Evolutionary conservation across 2,888 invertebrate species (phyloP).

Genomic region (Drosophila mimetica): DNA sequence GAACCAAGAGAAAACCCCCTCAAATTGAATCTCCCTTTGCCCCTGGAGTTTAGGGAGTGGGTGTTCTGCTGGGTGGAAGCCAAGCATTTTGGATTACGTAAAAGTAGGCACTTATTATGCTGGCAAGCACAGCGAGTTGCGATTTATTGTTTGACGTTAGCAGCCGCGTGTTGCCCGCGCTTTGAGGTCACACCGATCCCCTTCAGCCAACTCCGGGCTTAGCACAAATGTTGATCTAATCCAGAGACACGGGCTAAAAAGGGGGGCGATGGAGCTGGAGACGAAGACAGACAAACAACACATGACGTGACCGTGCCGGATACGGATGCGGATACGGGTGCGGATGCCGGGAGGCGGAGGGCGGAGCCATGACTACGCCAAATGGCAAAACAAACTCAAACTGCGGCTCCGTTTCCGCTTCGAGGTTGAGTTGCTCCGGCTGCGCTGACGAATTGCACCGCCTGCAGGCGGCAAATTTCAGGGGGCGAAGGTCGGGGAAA

Average conservation of each 20-base stretch:
- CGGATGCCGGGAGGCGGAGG: slow-evolving; percentile 29
- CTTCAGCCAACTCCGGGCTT: slow-evolving; percentile 23
- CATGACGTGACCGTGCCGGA: slow-evolving; percentile 44
- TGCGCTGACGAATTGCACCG: slow-evolving; percentile 56
- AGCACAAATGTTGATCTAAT: slow-evolving; percentile 78
- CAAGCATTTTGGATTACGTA: slow-evolving; percentile 69
- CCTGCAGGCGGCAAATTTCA: slow-evolving; percentile 26
- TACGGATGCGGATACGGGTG: slow-evolving; percentile 7
- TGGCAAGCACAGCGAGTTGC: slow-evolving; percentile 77
- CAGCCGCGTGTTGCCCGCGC: slow-evolving; percentile 50
- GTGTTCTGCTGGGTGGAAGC: slow-evolving; percentile 30
- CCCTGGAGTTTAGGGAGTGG: slow-evolving; percentile 16
- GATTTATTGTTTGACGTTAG: slow-evolving; percentile 80
- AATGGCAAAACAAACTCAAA: slow-evolving; percentile 61
- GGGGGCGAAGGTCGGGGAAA: background rate
- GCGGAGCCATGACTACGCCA: slow-evolving; percentile 64
- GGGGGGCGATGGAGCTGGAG: slow-evolving; percentile 7
- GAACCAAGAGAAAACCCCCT: background rate
- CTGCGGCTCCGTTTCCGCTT: slow-evolving; percentile 41
- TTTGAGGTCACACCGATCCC: slow-evolving; percentile 54
- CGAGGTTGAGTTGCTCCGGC: slow-evolving; percentile 18
- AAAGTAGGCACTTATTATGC: slow-evolving; percentile 78
- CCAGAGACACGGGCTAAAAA: slow-evolving; percentile 43
- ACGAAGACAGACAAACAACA: slow-evolving; percentile 47
- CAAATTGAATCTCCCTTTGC: slow-evolving; percentile 20